Conservation (phyloP, 2,797 vertebrate genomes). For the Cynopterus sphinx region DNA sequence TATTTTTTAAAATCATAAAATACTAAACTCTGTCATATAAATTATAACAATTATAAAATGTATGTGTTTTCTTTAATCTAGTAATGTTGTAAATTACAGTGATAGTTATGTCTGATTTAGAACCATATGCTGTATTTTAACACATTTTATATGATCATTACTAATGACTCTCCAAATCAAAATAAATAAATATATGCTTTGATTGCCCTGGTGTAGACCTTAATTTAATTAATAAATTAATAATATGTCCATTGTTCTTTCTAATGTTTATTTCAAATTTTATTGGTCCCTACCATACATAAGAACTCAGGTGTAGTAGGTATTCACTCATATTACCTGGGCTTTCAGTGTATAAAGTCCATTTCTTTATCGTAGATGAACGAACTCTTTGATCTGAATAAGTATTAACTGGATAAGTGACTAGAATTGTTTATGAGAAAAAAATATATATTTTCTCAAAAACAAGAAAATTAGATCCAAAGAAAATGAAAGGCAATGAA, state of each 20-base stretch:
- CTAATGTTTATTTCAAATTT: neutral
- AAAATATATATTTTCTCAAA: neutral
- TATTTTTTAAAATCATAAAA: neutral
- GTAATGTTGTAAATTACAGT: neutral
- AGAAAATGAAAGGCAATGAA: neutral
- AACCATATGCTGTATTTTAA: neutral
- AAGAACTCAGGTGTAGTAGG: neutral
- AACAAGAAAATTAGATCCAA: neutral
- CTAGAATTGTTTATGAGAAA: neutral
- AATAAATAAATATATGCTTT: neutral
- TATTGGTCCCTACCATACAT: neutral
- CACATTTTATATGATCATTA: neutral
- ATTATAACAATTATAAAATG: neutral
- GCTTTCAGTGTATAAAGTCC: neutral
- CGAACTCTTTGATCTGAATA: neutral
- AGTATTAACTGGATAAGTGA: neutral
- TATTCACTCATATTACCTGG: neutral
- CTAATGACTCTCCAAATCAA: neutral
- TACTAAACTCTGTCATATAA: neutral
- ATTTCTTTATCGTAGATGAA: neutral
- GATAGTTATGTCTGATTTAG: neutral
- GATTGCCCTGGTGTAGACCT: neutral
- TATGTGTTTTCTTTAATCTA: neutral
- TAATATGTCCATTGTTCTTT: neutral
- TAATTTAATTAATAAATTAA: conserved; percentile 6